phyloP scores from a whole-genome alignment of 2,888 invertebrate genomes.

The Tromatobia lineatoria region DNA sequence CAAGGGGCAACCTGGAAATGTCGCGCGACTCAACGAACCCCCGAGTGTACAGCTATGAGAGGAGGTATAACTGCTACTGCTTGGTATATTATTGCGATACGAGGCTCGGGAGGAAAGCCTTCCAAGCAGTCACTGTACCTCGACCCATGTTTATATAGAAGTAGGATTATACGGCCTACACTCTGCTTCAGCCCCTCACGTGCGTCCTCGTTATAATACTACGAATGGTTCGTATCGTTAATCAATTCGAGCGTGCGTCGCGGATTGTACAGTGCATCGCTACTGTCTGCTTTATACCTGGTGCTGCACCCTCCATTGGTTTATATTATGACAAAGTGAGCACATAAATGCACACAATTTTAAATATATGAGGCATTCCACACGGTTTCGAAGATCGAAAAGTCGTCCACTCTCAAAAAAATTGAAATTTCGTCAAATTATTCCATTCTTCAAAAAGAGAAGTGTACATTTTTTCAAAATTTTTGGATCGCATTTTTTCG shows the following conservation, averaged over 20 bases:
- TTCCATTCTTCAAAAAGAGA: no score
- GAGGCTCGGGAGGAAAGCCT: conserved; percentile 33
- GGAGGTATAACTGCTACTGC: conserved; percentile 22
- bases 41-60: conserved; percentile 5
- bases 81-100: conserved; percentile 35
- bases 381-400: no score
- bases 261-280: conserved; percentile 6
- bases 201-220: conserved; percentile 26
- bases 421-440: no score
- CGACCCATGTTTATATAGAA: conserved; percentile 48
- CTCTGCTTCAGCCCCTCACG: conserved; percentile 15
- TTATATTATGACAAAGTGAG: background rate
- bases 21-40: conserved; percentile 30
- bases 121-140: conserved; percentile 12
- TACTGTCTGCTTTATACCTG: conserved; percentile 2
- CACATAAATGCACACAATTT: background rate
- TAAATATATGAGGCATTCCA: background rate
- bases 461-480: no score
- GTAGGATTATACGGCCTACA: conserved; percentile 30
- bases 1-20: conserved; percentile 38
- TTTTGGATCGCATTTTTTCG: no score
- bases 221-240: conserved; percentile 44
- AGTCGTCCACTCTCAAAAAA: no score
- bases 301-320: background rate
- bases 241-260: conserved; percentile 44